These are phyloP conservation scores for Aproaerema taeniolella DNA, from an alignment of 2,888 invertebrate genomes.

Conservation along the genomic window DNA sequence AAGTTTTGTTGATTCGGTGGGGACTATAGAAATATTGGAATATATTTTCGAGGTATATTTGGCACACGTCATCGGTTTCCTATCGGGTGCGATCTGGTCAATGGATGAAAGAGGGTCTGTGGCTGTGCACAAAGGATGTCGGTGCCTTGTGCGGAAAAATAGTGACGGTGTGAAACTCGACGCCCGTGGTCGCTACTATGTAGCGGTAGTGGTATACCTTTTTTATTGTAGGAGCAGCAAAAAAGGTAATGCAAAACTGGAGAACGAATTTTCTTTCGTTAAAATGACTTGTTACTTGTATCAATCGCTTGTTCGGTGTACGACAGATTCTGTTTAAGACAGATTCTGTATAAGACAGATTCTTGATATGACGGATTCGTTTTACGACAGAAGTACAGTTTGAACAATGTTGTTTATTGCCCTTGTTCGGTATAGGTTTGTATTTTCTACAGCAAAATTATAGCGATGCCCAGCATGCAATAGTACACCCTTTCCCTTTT, in stretches of 20 bases:
- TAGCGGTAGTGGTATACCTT: slow-evolving; percentile 23
- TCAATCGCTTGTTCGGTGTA: too few relatives aligned
- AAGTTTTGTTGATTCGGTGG: too few relatives aligned
- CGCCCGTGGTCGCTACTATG: slow-evolving; percentile 11
- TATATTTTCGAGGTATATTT: slow-evolving; percentile 36
- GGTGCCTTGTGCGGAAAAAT: slow-evolving; percentile 40
- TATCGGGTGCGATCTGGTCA: slow-evolving; percentile 46
- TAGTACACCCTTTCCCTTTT: too few relatives aligned
- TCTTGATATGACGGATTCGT: too few relatives aligned
- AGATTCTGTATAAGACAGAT: too few relatives aligned
- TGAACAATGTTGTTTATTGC: too few relatives aligned
- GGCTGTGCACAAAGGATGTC: slow-evolving; percentile 40
- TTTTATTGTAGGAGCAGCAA: slow-evolving; percentile 21
- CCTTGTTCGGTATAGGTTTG: too few relatives aligned
- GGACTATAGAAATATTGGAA: too few relatives aligned
- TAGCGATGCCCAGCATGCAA: too few relatives aligned
- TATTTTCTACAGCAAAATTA: too few relatives aligned
- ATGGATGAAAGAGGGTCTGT: slow-evolving; percentile 41
- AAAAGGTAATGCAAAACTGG: background rate
- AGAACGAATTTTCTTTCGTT: background rate
- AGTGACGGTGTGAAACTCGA: slow-evolving; percentile 34
- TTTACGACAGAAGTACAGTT: too few relatives aligned
- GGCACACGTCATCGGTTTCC: slow-evolving; percentile 50
- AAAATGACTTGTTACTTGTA: background rate
- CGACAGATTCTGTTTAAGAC: too few relatives aligned